These are phyloP conservation scores for Pseudomugil gertrudae DNA, from an alignment of 2,797 vertebrate species.

Conservation along the genomic window DNA sequence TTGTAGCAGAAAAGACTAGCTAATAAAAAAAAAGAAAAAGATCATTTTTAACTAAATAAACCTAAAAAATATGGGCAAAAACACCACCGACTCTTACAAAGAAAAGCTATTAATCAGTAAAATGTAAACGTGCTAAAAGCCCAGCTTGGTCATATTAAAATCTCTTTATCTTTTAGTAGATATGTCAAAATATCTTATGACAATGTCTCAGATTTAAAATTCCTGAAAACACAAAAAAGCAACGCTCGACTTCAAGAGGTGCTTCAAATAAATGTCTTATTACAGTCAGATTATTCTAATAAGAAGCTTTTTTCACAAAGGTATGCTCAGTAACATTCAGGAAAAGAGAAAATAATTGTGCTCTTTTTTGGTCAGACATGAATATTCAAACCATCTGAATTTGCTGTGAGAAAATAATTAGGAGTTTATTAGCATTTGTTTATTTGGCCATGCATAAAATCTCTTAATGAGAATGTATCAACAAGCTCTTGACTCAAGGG, in stretches of 20 bases:
- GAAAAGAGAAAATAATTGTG: conserved; percentile 63
- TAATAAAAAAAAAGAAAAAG: conserved; percentile 6
- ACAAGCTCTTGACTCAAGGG: conserved; percentile 71
- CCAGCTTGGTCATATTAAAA: conserved; percentile 20
- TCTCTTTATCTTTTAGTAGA: conserved; percentile 1
- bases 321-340: conserved; percentile 40
- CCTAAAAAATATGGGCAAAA: no score
- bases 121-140: conserved; percentile 34
- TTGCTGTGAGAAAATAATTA: conserved; percentile 79
- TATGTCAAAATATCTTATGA: conserved; percentile 42
- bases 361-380: conserved; percentile 70
- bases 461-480: conserved; percentile 80
- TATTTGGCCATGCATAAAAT: conserved; percentile 80
- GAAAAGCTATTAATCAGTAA: conserved; percentile 30
- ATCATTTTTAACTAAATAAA: no score
- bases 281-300: conserved; percentile 36
- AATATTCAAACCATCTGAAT: conserved; percentile 78
- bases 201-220: conserved; percentile 20
- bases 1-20: conserved; percentile 47
- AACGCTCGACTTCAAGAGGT: conserved; percentile 19
- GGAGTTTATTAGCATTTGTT: conserved; percentile 82
- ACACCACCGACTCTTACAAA: no score
- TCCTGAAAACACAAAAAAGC: background rate
- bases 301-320: conserved; percentile 27
- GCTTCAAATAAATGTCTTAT: conserved; percentile 31